These are phyloP conservation scores for Fragum whitleyi DNA, from an alignment of 2,888 invertebrate genomes.

Conservation along the genomic window DNA sequence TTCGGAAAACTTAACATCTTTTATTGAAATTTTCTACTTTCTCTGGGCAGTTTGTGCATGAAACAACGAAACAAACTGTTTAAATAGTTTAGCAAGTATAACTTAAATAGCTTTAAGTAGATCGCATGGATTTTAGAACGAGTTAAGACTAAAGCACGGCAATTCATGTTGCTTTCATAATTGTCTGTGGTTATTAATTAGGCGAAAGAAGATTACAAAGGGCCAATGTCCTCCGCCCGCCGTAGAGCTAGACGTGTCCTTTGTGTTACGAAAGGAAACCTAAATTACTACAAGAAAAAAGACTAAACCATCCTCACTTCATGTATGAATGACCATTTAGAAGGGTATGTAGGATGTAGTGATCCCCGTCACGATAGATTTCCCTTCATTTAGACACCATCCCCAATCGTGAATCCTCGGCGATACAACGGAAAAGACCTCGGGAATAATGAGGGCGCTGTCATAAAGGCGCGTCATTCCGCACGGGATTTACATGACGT, in stretches of 20 bases:
- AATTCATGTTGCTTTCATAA: not conserved
- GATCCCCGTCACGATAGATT: not conserved
- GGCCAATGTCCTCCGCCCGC: constrained; percentile 69
- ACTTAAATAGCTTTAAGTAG: not conserved
- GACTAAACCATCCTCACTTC: constrained; percentile 26
- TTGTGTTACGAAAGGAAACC: constrained; percentile 67
- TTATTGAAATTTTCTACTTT: too few species aligned
- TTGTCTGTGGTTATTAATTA: constrained; percentile 23
- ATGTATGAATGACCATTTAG: constrained; percentile 11
- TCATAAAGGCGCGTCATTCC: too few species aligned
- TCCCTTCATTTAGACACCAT: not conserved
- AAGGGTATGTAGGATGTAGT: constrained; percentile 57
- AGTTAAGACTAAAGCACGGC: not conserved
- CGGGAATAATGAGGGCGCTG: too few species aligned
- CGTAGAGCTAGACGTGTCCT: constrained; percentile 70
- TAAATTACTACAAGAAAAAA: constrained; percentile 60
- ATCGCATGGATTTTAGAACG: not conserved
- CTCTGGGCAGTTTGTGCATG: not conserved
- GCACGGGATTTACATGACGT: too few species aligned
- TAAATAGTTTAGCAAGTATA: not conserved
- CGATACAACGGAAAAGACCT: too few species aligned
- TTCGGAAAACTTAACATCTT: too few species aligned
- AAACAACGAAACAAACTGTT: not conserved
- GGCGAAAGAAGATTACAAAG: constrained; percentile 43
- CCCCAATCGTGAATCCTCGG: too few species aligned